Base-by-base conservation (phyloP, 1,140 invertebrate species). In the Zelostemma sp. region DNA sequence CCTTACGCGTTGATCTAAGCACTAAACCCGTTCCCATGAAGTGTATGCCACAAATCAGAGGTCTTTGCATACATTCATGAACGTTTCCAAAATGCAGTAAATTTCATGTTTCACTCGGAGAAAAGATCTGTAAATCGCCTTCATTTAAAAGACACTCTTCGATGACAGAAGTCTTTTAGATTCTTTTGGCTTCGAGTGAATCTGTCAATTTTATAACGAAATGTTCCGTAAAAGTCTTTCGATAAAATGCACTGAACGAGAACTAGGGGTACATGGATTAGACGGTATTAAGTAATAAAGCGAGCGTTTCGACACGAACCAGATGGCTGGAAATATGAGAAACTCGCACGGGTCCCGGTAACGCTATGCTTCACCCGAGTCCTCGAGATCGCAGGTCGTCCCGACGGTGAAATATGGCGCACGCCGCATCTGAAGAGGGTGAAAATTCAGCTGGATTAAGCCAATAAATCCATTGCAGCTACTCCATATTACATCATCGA, bases 321-420 rank as follows among this genome's bases (percentile, higher is more conserved):
- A 78, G 73, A 78, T 76, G 71, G 74, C 70, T 66, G 70, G 71
- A 78, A 76, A 75, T 78, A 78, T 76, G 74, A 75, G 73, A 69
- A 73, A 71, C 71, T 75, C 68, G 65, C 67, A 71, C 64, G 65
- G 62, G 38, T 54, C 53, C 17, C 16, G 40, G 57, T 54, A 68
- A 69, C 43, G 56, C 50, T 64, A 64, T 69, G 60, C 56, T 69
- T 60, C 60, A 59, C 25, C 47, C 54, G 54, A 55, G 56, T 63
- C 59, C 59, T 45, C 49, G 38, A 64, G 50, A 60, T 69, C 47
- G 51, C 67, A 69, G 60, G 56, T 69, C 67, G 50, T 41, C 38
- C 48, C 33, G 60, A 41, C 50, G 41, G 53, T 63, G 67, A 64
- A 69, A 63, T 64, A 69, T 69, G 58, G 63, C 56, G 56, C 60